Conservation (phyloP, 2,113 vertebrate genomes). For the Rhinopithecus roxellana region DNA sequence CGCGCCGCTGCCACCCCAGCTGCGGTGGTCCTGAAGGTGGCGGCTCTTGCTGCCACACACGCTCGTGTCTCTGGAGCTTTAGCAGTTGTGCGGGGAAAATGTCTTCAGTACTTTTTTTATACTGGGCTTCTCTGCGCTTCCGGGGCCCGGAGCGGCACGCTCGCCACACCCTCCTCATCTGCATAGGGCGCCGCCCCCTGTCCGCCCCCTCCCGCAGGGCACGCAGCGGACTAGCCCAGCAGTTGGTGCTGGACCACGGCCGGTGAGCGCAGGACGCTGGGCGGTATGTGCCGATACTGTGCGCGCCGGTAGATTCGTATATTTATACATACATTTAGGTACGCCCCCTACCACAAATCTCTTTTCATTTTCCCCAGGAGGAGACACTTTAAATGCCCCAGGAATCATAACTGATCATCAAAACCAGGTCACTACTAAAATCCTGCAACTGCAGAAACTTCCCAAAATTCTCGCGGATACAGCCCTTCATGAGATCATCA, state of each 20-base stretch:
- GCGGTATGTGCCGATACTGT: accelerated
- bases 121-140: conserved; percentile 86
- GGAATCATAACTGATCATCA: not conserved
- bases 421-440: not conserved
- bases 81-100: conserved; percentile 82
- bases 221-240: accelerated
- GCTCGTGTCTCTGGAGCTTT: conserved; percentile 77
- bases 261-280: accelerated
- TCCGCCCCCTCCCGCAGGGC: not conserved
- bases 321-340: accelerated
- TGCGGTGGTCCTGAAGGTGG: conserved; percentile 52
- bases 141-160: conserved; percentile 84
- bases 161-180: conserved; percentile 87
- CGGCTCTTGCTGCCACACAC: conserved; percentile 32
- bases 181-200: conserved; percentile 62
- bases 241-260: accelerated
- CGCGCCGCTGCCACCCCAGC: conserved; percentile 36
- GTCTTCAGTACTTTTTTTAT: conserved; percentile 89
- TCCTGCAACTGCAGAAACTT: not conserved
- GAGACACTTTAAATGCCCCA: not conserved
- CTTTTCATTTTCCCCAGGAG: not conserved
- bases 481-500: not conserved
- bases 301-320: accelerated
- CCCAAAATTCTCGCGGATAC: not conserved
- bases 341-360: too few species aligned